Base-by-base conservation (phyloP, 2,113 vertebrate species). In the Willisornis vidua region DNA sequence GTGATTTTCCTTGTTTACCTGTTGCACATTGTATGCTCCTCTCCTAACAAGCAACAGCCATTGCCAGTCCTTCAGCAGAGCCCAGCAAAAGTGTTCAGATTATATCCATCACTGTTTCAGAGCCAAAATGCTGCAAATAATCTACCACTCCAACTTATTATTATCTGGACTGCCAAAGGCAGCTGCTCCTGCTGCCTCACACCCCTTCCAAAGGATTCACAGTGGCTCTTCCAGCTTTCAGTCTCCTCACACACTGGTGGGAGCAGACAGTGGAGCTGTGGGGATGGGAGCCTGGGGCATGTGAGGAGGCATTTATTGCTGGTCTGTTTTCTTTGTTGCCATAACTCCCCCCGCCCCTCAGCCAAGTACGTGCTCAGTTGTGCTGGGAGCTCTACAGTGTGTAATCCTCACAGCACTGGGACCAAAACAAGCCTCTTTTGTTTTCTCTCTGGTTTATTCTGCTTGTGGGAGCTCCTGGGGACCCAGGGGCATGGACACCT, bases 41-140 rank as follows among this genome's bases (percentile, higher is more conserved):
- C 83, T 87, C 72, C 81, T 89, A 77, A 88, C 84, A 52, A 88
- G 84, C 78, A 80, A 68, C 85, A 85, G 72, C 68, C 74, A 91
- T 12, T 93, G 87, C 78, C 86, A 92, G 82, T 90, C 79, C 92
- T 62, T 88, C 93, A 91, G 91, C 87, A 94, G 73, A 92, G 55
- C 87, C 54, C 39, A 80, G 4, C 61, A 65, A 57, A 62, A 61
- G 79, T 43, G 76, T 63, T 93, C 75, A 46, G 48, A 59, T 93
- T 82, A 51, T 39, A 49, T 58, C 61, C 77, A 75, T 16, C 65
- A 12, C 35, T 62, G 83, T 19, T 87, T 48, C 77, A 63, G 70
- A 95, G 91, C 85, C 94, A 95, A 94, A 92, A 84, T 26, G 52
- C 70, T 94, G 87, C 87, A 85, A 96, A 93, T 80, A 90, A 93